A percentile compares a stretch with the other conserved stretches of the same genome.
Evolutionary conservation across 2,888 invertebrate species (phyloP).

Genomic region (Oscheius onirici): DNA sequence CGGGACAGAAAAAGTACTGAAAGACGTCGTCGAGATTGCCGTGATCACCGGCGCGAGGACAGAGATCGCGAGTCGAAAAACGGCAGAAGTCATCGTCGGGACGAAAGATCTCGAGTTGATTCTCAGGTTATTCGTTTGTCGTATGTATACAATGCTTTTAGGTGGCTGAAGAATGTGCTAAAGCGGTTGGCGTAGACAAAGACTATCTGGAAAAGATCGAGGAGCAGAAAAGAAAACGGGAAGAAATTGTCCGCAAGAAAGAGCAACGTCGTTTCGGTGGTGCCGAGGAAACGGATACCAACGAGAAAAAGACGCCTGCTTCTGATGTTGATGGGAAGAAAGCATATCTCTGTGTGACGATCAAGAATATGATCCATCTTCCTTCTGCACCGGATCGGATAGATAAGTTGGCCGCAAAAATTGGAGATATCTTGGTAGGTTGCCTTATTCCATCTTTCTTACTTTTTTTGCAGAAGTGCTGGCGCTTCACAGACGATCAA

Average conservation of each 20-base stretch:
- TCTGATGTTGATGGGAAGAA: conserved; percentile 41
- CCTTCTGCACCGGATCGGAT: conserved; percentile 50
- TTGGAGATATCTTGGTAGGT: conserved; percentile 52
- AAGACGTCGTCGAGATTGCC: conserved; percentile 17
- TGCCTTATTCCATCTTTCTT: conserved; percentile 7
- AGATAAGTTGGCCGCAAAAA: conserved; percentile 46
- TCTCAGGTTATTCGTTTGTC: not conserved
- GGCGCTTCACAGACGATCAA: conserved; percentile 59
- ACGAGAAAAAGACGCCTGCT: not conserved
- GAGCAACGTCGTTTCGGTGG: conserved; percentile 43
- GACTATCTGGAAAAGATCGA: conserved; percentile 67
- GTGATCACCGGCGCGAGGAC: conserved; percentile 21
- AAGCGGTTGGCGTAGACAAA: conserved; percentile 65
- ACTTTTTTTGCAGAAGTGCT: conserved; percentile 61
- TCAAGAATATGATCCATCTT: conserved; percentile 54
- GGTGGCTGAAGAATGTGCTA: conserved; percentile 58
- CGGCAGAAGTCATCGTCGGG: conserved; percentile 4
- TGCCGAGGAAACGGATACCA: conserved; percentile 9
- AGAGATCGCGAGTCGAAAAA: conserved; percentile 31
- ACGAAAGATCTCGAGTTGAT: conserved; percentile 28
- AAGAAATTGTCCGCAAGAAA: conserved; percentile 60
- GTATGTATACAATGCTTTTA: not conserved
- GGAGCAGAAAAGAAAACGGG: conserved; percentile 65
- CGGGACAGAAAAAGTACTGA: conserved; percentile 30
- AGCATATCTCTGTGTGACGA: conserved; percentile 63